Conservation (phyloP, 1,140 invertebrate species). For the Anastatus disparis region DNA sequence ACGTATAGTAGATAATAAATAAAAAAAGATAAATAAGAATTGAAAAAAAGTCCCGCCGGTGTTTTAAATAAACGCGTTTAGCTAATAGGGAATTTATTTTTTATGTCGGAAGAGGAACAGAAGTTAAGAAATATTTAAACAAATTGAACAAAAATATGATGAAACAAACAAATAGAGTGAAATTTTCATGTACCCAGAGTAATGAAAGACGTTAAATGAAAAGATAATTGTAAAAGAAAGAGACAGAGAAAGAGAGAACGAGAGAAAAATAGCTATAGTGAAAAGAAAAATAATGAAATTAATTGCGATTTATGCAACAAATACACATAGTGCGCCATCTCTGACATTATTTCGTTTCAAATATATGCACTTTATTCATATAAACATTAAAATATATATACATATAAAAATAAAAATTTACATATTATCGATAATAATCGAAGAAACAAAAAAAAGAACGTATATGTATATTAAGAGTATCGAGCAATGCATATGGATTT, state of each 20-base stretch:
- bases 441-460: background rate
- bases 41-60: background rate
- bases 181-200: background rate
- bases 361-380: slow-evolving; percentile 3
- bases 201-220: slow-evolving; percentile 3
- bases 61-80: slow-evolving; percentile 32
- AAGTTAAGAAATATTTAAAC: slow-evolving; percentile 44
- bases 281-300: too few species aligned
- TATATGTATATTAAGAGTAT: slow-evolving; percentile 8
- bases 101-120: slow-evolving; percentile 55
- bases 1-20: background rate
- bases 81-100: slow-evolving; percentile 65
- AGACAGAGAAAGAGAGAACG: background rate
- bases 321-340: slow-evolving; percentile 2
- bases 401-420: background rate
- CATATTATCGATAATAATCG: slow-evolving; percentile 9
- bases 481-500: background rate
- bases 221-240: too few species aligned
- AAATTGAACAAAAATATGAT: too few species aligned
- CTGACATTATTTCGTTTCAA: slow-evolving; percentile 23
- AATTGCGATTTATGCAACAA: background rate
- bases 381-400: slow-evolving; percentile 40
- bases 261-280: background rate
- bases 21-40: background rate
- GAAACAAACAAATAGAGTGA: background rate